Evolutionary conservation across 2,797 vertebrate genomes (phyloP).

Genomic region (Protosalanx chinensis): DNA sequence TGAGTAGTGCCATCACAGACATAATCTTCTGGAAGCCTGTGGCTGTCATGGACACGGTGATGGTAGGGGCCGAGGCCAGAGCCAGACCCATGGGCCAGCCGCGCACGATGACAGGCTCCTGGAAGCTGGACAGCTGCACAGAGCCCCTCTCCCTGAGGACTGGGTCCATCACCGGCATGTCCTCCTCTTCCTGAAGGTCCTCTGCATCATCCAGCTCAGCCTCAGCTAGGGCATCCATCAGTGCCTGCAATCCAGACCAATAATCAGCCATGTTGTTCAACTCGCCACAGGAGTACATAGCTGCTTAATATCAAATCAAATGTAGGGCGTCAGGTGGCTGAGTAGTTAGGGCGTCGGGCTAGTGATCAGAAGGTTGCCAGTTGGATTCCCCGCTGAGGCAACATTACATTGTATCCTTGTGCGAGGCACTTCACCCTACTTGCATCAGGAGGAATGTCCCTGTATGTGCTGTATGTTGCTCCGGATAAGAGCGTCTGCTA

Average conservation of each 20-base stretch:
- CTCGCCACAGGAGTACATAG: not conserved
- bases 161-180: constrained; percentile 35
- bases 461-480: too few species aligned
- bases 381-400: too few species aligned
- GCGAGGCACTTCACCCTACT: too few species aligned
- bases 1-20: constrained; percentile 77
- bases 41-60: constrained; percentile 62
- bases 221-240: constrained; percentile 77
- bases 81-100: constrained; percentile 88
- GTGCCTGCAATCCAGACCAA: constrained; percentile 58
- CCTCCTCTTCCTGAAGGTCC: constrained; percentile 59
- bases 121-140: constrained; percentile 64
- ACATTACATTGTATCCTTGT: too few species aligned
- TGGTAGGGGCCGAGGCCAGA: constrained; percentile 74
- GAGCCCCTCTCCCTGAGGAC: constrained; percentile 52
- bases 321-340: too few species aligned
- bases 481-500: too few species aligned
- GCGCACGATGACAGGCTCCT: constrained; percentile 62
- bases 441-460: too few species aligned
- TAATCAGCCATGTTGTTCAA: not conserved
- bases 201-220: constrained; percentile 82
- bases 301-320: not conserved
- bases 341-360: too few species aligned
- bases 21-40: constrained; percentile 75
- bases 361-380: too few species aligned